A percentile compares a stretch with the other conserved stretches of the same genome.
Conservation (phyloP, 2,797 vertebrate genomes). For the Lutra lutra region DNA sequence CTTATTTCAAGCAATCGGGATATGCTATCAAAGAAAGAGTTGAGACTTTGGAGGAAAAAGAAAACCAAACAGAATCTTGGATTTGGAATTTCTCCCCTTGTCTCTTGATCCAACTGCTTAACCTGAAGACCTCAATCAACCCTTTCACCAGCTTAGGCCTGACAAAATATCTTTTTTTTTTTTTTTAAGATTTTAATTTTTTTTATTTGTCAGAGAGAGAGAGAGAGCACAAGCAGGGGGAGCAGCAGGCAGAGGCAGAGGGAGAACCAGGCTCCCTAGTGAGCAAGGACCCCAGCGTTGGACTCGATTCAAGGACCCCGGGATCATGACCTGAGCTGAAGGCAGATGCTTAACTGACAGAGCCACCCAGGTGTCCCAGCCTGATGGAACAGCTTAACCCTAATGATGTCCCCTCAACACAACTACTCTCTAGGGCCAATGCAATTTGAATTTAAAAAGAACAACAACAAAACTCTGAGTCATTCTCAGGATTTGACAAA, state of each 20-base stretch:
- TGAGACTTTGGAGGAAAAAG: neutral
- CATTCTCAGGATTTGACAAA: slow-evolving; percentile 11
- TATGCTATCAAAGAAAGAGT: neutral
- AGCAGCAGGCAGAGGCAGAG: neutral
- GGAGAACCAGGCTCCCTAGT: neutral
- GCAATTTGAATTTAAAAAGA: neutral
- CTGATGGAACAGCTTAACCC: neutral
- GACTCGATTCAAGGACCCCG: neutral
- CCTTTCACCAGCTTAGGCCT: neutral
- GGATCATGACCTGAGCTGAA: neutral
- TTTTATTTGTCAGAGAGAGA: too few relatives aligned
- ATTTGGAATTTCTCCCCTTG: neutral
- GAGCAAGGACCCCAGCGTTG: neutral
- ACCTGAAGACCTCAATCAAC: neutral
- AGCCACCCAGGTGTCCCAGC: neutral
- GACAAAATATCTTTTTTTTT: neutral
- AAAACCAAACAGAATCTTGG: neutral
- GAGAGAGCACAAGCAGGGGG: neutral
- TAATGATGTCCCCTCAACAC: neutral
- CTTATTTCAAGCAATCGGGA: neutral
- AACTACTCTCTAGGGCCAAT: neutral
- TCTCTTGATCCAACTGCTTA: neutral
- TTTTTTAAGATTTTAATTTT: neutral
- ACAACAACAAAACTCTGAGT: neutral
- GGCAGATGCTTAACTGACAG: neutral